A percentile compares a stretch with the other conserved stretches of the same genome.
Evolutionary conservation across 2,113 vertebrate genomes (phyloP).

Genomic region (Pseudopipra pipra): DNA sequence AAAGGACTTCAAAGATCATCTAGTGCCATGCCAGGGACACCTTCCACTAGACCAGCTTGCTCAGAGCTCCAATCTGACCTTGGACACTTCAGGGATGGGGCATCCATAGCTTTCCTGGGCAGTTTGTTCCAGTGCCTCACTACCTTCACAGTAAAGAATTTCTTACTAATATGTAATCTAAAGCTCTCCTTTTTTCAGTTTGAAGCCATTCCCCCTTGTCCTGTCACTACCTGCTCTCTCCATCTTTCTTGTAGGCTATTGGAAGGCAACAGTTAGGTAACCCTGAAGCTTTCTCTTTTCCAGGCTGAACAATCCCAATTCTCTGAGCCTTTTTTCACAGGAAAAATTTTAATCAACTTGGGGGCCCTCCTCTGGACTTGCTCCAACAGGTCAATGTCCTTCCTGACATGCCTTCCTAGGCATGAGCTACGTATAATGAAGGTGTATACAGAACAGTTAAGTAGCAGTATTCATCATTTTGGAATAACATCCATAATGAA

Average conservation of each 20-base stretch:
- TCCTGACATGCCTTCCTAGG: neutral
- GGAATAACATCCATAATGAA: neutral
- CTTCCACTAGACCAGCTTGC: neutral
- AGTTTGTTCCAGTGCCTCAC: neutral
- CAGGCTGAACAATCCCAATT: neutral
- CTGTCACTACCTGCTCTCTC: neutral
- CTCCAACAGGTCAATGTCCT: neutral
- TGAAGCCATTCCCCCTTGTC: neutral
- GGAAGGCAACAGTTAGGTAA: neutral
- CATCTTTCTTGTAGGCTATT: neutral
- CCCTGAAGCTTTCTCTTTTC: neutral
- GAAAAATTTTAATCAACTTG: neutral
- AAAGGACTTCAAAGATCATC: neutral
- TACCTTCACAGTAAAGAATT: neutral
- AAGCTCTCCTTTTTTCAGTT: neutral
- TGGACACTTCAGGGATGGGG: neutral
- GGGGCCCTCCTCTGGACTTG: accelerated
- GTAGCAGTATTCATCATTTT: neutral
- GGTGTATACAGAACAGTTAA: neutral
- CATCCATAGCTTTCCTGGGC: neutral
- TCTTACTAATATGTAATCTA: neutral
- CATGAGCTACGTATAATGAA: neutral
- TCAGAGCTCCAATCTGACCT: neutral
- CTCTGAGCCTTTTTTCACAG: neutral
- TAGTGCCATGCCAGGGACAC: neutral